phyloP scores from a whole-genome alignment of 2,888 invertebrate species.

The Neoitamus cyanurus region DNA sequence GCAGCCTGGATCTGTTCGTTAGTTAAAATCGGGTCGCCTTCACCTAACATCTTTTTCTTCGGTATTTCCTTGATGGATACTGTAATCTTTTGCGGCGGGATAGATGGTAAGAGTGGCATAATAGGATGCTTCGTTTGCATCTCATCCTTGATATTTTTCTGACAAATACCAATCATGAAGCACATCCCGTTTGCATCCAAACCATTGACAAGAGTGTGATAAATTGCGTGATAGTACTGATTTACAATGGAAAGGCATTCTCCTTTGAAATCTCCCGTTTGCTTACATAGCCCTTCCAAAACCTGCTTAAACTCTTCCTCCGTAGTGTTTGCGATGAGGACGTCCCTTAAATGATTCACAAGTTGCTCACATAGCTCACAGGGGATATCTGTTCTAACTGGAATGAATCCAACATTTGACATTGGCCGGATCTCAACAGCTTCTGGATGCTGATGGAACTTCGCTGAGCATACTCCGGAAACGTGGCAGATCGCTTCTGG shows the following conservation, averaged over 20 bases:
- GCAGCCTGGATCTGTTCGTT: slow-evolving; percentile 61
- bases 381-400: slow-evolving; percentile 74
- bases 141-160: slow-evolving; percentile 56
- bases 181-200: slow-evolving; percentile 79
- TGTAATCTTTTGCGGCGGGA: slow-evolving; percentile 66
- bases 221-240: slow-evolving; percentile 81
- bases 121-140: slow-evolving; percentile 64
- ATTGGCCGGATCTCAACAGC: slow-evolving; percentile 70
- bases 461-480: slow-evolving; percentile 77
- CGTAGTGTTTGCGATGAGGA: slow-evolving; percentile 86
- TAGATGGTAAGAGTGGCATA: slow-evolving; percentile 71
- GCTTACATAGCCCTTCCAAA: slow-evolving; percentile 82
- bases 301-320: slow-evolving; percentile 83
- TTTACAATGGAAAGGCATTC: slow-evolving; percentile 83
- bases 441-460: slow-evolving; percentile 73
- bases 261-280: slow-evolving; percentile 77
- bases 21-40: slow-evolving; percentile 61
- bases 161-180: slow-evolving; percentile 70
- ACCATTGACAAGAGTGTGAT: slow-evolving; percentile 75
- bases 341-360: slow-evolving; percentile 80
- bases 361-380: slow-evolving; percentile 89
- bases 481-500: slow-evolving; percentile 78
- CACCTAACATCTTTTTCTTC: slow-evolving; percentile 57
- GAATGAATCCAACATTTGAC: slow-evolving; percentile 70
- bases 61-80: slow-evolving; percentile 57